Base-by-base conservation (phyloP, 2,797 vertebrate species). In the Aselliscus stoliczkanus region DNA sequence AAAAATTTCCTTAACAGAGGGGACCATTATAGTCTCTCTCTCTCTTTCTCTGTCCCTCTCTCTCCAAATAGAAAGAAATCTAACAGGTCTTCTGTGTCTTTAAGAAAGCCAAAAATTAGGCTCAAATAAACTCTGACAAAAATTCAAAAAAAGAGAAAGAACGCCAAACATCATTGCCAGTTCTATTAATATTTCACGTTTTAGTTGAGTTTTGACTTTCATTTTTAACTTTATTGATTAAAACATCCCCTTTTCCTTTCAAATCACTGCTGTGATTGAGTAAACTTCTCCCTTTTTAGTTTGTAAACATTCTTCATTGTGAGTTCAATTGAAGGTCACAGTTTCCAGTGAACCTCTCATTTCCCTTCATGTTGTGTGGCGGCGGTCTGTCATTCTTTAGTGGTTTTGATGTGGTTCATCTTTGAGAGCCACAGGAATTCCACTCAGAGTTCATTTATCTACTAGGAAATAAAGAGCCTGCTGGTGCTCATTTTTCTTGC, bases 161-260 rank as follows among this genome's bases (percentile, higher is more conserved):
- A 97, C 96, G 93, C 72, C 93, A n/a, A n/a, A 85, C 67, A 95
- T 97, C 95, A 84, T 94, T 97, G 87, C 89, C 94, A 96, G 90
- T 96, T 98, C 96, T 96, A 93, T 95, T 94, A 96, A 69, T 97
- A 96, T 93, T 97, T 93, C 39, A 70, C 11, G 75, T 95, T 93
- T 90, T 31, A 67, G 81, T 80, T 80, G 88, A 52, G 67, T 27
- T 75, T 93, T 95, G 83, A 88, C 44, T 94, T 93, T 69, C 44
- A 44, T 90, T 97, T 96, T 95, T 89, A 94, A 62, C 69, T 86
- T 81, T 58, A 58, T 50, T 81, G 20, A 39, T 70, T 44, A 86
- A n/a, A 95, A 85, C 8, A 42, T 44, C n/a, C 17, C 1, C n/a
- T 9, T 70, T 84, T 18, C 27, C 29, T 21, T 65, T 56, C 14